Conservation (phyloP, 1,140 invertebrate genomes). For the Drosophila micromelanica region DNA sequence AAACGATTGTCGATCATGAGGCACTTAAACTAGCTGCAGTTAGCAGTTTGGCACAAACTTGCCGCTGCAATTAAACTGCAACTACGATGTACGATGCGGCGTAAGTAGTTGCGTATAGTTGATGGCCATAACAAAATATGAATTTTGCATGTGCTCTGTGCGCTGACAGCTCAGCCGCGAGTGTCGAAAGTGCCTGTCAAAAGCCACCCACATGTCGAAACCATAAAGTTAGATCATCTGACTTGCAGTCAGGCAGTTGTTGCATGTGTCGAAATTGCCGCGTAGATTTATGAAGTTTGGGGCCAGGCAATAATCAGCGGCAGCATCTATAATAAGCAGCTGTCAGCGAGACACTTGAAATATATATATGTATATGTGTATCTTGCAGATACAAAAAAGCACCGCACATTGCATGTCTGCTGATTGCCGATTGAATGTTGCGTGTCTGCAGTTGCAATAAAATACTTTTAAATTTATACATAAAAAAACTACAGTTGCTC, state of each 20-base stretch:
- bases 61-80: slow-evolving; percentile 66
- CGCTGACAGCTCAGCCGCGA: slow-evolving; percentile 63
- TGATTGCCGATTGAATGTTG: slow-evolving; percentile 34
- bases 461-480: neutral
- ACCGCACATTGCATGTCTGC: slow-evolving; percentile 54
- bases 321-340: slow-evolving; percentile 79
- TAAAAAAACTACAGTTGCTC: neutral
- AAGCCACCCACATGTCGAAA: slow-evolving; percentile 62
- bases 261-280: slow-evolving; percentile 58
- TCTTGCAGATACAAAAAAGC: slow-evolving; percentile 52
- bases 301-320: slow-evolving; percentile 57
- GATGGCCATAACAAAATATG: slow-evolving; percentile 24
- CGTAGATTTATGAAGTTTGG: slow-evolving; percentile 73
- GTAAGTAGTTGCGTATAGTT: slow-evolving; percentile 26
- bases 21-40: slow-evolving; percentile 40
- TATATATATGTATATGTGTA: slow-evolving; percentile 70
- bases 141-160: slow-evolving; percentile 8
- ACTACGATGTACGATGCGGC: slow-evolving; percentile 17
- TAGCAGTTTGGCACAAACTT: slow-evolving; percentile 51
- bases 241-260: slow-evolving; percentile 19
- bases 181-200: slow-evolving; percentile 73
- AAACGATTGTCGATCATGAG: slow-evolving; percentile 83
- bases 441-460: slow-evolving; percentile 17
- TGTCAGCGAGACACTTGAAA: slow-evolving; percentile 75
- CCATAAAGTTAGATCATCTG: slow-evolving; percentile 42